These are phyloP conservation scores for Ophion ventricosus DNA, from an alignment of 2,888 invertebrate genomes.

Conservation along the genomic window DNA sequence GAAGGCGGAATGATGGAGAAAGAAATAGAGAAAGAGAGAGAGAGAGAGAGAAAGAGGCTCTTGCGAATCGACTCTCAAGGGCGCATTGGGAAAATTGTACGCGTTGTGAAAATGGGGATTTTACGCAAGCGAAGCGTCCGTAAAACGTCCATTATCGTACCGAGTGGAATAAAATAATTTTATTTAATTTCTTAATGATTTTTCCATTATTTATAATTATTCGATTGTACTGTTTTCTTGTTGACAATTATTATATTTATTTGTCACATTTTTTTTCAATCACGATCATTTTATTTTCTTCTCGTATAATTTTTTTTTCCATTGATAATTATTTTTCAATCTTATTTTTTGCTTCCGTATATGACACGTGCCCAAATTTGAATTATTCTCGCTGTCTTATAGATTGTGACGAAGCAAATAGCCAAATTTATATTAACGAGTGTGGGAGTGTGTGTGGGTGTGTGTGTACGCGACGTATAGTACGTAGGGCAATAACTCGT, in stretches of 20 bases:
- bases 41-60: slow-evolving; percentile 2
- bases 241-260: too few species aligned
- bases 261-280: too few species aligned
- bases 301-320: neutral
- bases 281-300: neutral
- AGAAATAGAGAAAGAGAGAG: neutral
- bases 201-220: too few species aligned
- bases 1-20: slow-evolving; percentile 24
- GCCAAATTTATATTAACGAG: too few species aligned
- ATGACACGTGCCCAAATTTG: neutral
- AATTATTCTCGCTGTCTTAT: neutral
- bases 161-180: too few species aligned
- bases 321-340: neutral
- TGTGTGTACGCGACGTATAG: neutral
- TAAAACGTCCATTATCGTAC: too few species aligned
- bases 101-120: too few species aligned
- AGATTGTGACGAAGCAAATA: too few species aligned
- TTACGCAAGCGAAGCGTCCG: too few species aligned
- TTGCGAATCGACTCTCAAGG: slow-evolving; percentile 14
- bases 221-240: too few species aligned
- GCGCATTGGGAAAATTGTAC: neutral
- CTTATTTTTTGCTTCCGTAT: neutral
- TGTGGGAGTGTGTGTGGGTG: neutral
- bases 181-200: too few species aligned
- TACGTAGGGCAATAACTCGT: slow-evolving; percentile 15